Percentiles rank a stretch among this genome's conserved stretches.
Evolutionary conservation across 1,140 invertebrate species (phyloP).

Genomic region (Zaprionus ghesquierei): DNA sequence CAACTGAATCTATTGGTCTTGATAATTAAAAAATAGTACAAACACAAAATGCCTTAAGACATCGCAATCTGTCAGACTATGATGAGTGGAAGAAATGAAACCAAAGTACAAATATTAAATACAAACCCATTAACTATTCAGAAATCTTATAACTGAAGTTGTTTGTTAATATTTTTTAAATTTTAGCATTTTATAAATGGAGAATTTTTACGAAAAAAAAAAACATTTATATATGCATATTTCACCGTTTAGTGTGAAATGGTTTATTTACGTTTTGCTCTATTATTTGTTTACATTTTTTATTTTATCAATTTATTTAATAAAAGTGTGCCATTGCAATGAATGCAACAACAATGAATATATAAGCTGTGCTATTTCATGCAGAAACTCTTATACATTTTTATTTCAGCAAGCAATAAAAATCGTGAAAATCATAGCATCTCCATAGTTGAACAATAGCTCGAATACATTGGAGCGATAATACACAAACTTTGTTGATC

Average conservation of each 20-base stretch:
- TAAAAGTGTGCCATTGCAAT: conserved; percentile 49
- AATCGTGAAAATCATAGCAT: conserved; percentile 12
- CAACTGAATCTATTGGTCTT: conserved; percentile 24
- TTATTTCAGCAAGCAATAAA: conserved; percentile 54
- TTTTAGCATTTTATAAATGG: conserved; percentile 27
- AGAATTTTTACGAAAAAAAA: conserved; percentile 16
- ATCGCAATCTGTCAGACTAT: conserved; percentile 2
- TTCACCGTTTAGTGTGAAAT: conserved; percentile 56
- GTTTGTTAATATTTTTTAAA: conserved; percentile 42
- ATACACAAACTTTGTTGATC: conserved; percentile 18
- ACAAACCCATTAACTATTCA: conserved; percentile 9
- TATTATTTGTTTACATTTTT: conserved; percentile 74
- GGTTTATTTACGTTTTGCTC: conserved; percentile 63
- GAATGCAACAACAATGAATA: conserved; percentile 26
- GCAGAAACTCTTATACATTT: conserved; percentile 59
- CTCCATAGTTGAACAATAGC: conserved; percentile 18
- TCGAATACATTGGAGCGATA: conserved; percentile 46
- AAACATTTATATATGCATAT: conserved; percentile 31
- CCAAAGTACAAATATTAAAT: conserved; percentile 30
- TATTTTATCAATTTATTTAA: conserved; percentile 54
- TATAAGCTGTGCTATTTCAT: conserved; percentile 51
- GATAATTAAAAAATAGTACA: conserved; percentile 15
- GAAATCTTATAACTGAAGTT: conserved; percentile 32
- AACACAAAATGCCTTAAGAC: conserved; percentile 11
- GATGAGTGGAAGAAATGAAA: conserved; percentile 16